These are phyloP conservation scores for Polyommatus iphigenia DNA, from an alignment of 2,888 invertebrate genomes.

Conservation along the genomic window DNA sequence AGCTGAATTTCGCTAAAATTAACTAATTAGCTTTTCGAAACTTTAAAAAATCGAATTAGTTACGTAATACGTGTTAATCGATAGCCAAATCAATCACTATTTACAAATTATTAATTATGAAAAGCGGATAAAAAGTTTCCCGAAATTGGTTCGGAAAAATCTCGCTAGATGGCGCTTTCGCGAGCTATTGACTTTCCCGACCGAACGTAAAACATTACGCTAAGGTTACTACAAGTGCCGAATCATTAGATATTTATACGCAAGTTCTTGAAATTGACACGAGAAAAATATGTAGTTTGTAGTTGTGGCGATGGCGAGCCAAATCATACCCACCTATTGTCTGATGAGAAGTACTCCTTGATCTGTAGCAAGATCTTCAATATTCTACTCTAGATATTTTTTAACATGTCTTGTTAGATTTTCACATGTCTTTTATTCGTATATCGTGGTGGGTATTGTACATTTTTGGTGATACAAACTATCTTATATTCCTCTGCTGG, in stretches of 20 bases:
- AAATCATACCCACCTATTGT: conserved; percentile 21
- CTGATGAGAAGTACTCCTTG: not conserved
- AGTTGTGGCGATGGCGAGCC: not conserved
- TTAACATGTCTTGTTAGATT: not conserved
- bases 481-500: too few relatives aligned
- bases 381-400: not conserved
- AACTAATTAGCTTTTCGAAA: not conserved
- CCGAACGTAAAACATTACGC: conserved; percentile 41
- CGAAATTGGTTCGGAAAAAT: conserved; percentile 42
- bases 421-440: not conserved
- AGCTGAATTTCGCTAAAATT: not conserved
- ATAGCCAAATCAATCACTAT: not conserved
- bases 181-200: conserved; percentile 49
- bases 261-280: conserved; percentile 43
- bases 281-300: conserved; percentile 27
- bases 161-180: conserved; percentile 57
- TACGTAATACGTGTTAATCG: not conserved
- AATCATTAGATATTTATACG: conserved; percentile 39
- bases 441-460: not conserved
- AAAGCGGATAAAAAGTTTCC: conserved; percentile 30
- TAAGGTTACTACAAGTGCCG: conserved; percentile 41
- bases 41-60: not conserved
- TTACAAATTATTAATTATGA: conserved; percentile 10
- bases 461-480: not conserved
- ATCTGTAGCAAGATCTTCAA: not conserved